Conservation (phyloP, 2,113 vertebrate genomes). For the Brachypteracias leptosomus region DNA sequence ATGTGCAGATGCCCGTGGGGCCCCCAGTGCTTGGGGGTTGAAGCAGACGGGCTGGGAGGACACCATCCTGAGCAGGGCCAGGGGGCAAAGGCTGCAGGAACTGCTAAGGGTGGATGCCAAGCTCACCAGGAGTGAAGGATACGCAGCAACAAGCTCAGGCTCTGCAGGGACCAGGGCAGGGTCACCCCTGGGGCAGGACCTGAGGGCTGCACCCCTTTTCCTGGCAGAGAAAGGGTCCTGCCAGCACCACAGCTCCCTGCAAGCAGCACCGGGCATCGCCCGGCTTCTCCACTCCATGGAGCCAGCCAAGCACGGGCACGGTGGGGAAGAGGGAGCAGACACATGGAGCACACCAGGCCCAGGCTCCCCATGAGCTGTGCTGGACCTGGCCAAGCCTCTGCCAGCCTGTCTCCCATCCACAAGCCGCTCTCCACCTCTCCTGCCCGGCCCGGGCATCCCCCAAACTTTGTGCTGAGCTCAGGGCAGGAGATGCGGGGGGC, state of each 20-base stretch:
- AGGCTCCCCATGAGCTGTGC: fast-evolving
- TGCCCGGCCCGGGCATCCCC: not conserved
- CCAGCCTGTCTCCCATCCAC: not conserved
- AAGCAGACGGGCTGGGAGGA: not conserved
- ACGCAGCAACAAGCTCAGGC: not conserved
- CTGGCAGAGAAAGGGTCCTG: not conserved
- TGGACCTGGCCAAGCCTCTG: fast-evolving
- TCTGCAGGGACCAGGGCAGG: not conserved
- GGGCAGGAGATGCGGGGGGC: fast-evolving
- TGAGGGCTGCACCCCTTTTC: not conserved
- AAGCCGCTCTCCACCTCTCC: not conserved
- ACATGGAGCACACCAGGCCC: not conserved
- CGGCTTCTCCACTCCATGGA: not conserved
- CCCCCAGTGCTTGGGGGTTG: not conserved
- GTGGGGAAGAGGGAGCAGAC: not conserved
- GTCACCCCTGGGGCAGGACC: not conserved
- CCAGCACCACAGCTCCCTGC: not conserved
- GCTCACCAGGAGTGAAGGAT: not conserved
- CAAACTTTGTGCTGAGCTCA: not conserved
- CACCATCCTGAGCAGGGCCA: not conserved
- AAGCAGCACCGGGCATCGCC: fast-evolving
- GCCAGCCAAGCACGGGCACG: fast-evolving
- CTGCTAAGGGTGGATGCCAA: fast-evolving
- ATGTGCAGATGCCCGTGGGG: constrained; percentile 55
- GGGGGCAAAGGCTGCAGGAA: not conserved